Evolutionary conservation across 2,888 invertebrate species (phyloP).

Genomic region (Molorchus minor): DNA sequence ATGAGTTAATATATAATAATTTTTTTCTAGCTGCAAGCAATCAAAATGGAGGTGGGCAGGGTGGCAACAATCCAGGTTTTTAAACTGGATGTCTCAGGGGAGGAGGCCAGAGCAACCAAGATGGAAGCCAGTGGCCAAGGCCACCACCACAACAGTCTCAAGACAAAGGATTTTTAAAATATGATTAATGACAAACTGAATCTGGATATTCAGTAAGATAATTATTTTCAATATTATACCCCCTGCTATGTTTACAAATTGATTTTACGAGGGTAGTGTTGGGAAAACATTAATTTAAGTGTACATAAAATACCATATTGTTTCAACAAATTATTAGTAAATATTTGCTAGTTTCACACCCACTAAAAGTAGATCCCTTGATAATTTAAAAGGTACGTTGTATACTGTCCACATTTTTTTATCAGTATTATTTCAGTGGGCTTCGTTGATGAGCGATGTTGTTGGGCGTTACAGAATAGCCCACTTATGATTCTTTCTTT

Average conservation of each 20-base stretch:
- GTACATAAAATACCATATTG: no score
- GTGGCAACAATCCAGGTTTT: conserved; percentile 67
- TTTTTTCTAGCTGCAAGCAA: conserved; percentile 41
- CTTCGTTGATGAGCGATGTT: no score
- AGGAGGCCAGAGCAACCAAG: conserved; percentile 57
- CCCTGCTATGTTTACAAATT: not conserved
- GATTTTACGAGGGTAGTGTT: no score
- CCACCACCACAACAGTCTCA: conserved; percentile 57
- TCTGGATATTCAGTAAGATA: conserved; percentile 8
- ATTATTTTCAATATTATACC: no score
- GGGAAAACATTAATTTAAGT: no score
- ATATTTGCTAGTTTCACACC: no score
- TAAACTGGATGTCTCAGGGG: conserved; percentile 61
- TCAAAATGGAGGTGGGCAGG: conserved; percentile 48
- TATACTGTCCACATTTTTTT: no score
- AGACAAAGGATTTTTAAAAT: conserved; percentile 62
- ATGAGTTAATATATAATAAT: not conserved
- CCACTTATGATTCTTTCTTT: not conserved
- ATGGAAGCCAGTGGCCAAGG: conserved; percentile 30
- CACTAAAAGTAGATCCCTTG: no score
- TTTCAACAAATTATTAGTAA: no score
- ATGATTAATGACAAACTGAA: conserved; percentile 51
- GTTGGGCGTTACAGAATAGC: no score
- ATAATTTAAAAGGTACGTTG: no score
- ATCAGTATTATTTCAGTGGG: no score